Conservation (phyloP, 2,888 invertebrate species). For the Tethea ocularis region DNA sequence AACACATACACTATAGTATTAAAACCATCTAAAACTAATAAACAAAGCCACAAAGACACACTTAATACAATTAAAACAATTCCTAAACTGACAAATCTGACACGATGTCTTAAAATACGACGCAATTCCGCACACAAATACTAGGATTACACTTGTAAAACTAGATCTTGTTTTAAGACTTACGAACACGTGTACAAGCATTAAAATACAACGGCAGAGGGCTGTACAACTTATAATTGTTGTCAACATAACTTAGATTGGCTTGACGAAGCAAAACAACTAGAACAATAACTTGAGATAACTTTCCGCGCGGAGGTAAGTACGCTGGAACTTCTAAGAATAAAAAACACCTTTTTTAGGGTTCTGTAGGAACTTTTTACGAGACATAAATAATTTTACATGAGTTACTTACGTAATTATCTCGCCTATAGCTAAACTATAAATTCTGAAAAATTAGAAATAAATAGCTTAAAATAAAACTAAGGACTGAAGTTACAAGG, state of each 20-base stretch:
- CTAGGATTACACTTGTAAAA: not conserved
- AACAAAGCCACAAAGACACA: not conserved
- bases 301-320: conserved; percentile 27
- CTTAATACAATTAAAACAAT: not conserved
- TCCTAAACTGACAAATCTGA: not conserved
- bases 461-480: too few relatives aligned
- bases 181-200: conserved; percentile 33
- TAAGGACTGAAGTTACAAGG: too few relatives aligned
- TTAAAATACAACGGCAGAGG: conserved; percentile 49
- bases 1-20: too few relatives aligned
- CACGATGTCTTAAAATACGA: not conserved
- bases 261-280: conserved; percentile 56
- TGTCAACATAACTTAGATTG: conserved; percentile 67
- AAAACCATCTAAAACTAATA: not conserved
- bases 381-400: too few relatives aligned
- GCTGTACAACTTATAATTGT: conserved; percentile 59
- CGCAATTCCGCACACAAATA: not conserved
- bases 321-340: not conserved
- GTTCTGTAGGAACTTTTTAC: too few relatives aligned
- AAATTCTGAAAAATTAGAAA: too few relatives aligned
- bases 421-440: too few relatives aligned
- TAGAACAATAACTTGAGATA: conserved; percentile 51
- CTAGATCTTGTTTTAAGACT: conserved; percentile 20
- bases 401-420: too few relatives aligned
- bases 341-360: too few relatives aligned